Evolutionary conservation across 37 sponge, comb jelly and placozoan species (phyloP).

Genomic region (Bolinopsis microptera): DNA sequence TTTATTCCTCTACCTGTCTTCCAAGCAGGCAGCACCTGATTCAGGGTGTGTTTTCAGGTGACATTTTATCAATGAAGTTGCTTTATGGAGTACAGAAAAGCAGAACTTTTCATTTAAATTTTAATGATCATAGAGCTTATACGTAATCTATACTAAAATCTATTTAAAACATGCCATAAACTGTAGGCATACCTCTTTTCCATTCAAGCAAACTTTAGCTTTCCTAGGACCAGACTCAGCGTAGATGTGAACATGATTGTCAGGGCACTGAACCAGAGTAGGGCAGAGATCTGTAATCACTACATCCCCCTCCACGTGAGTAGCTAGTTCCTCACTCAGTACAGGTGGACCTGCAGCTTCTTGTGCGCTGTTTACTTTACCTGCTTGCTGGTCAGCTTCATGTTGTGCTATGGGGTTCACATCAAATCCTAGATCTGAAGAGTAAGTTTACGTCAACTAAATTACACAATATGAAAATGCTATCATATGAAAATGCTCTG

Average conservation of each 20-base stretch:
- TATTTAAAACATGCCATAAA: background rate
- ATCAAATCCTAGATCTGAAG: slow-evolving; percentile 40
- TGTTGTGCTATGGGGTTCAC: slow-evolving; percentile 57
- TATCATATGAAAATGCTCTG: too few species aligned
- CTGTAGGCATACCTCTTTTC: slow-evolving; percentile 41
- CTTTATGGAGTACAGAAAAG: too few species aligned
- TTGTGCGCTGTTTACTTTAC: background rate
- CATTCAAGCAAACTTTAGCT: slow-evolving; percentile 41
- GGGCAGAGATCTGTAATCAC: background rate
- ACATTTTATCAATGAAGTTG: too few species aligned
- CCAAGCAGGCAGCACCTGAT: slow-evolving; percentile 35
- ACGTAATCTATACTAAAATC: too few species aligned
- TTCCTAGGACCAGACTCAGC: slow-evolving; percentile 33
- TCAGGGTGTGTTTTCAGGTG: too few species aligned
- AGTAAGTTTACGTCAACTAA: too few species aligned
- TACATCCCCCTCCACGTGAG: background rate
- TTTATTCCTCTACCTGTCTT: slow-evolving; percentile 48
- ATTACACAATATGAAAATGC: too few species aligned
- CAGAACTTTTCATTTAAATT: too few species aligned
- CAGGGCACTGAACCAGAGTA: background rate
- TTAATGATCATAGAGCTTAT: too few species aligned
- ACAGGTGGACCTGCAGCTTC: background rate
- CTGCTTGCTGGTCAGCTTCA: background rate
- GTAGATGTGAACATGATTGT: slow-evolving; percentile 4
- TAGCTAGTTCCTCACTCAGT: slow-evolving; percentile 5